Evolutionary conservation across 2,888 invertebrate species (phyloP).

Genomic region (Eupeodes latifasciatus): DNA sequence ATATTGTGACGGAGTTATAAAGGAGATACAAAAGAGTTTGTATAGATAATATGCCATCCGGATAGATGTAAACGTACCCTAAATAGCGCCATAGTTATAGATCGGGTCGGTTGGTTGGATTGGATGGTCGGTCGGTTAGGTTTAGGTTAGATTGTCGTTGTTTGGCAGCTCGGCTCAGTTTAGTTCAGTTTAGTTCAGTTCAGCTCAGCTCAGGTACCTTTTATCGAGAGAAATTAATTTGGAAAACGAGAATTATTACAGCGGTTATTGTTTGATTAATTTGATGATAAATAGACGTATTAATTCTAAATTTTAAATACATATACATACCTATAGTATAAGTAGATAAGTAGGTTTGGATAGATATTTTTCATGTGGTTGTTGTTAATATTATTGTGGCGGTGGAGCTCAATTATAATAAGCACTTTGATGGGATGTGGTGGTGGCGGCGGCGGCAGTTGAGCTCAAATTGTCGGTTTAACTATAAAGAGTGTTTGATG

Average conservation of each 20-base stretch:
- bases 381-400: conserved; percentile 2
- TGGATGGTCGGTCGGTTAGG: too few species aligned
- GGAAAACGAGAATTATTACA: conserved; percentile 76
- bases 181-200: too few species aligned
- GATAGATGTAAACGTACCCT: conserved; percentile 29
- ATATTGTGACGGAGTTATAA: too few species aligned
- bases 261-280: conserved; percentile 76
- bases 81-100: conserved; percentile 25
- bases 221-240: conserved; percentile 65
- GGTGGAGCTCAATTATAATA: conserved; percentile 46
- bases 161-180: too few species aligned
- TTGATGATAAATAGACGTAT: conserved; percentile 76
- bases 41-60: not conserved
- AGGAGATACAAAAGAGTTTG: not conserved
- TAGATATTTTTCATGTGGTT: not conserved
- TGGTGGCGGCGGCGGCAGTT: conserved; percentile 14
- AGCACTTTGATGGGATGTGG: conserved; percentile 41
- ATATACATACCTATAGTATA: conserved; percentile 17
- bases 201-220: conserved; percentile 2
- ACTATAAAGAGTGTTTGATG: conserved; percentile 27
- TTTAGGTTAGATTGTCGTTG: too few species aligned
- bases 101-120: not conserved
- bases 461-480: conserved; percentile 67
- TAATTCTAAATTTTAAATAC: conserved; percentile 63
- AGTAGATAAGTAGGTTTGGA: not conserved